These are phyloP conservation scores for Eristalis pertinax DNA, from an alignment of 2,888 invertebrate genomes.

Conservation along the genomic window DNA sequence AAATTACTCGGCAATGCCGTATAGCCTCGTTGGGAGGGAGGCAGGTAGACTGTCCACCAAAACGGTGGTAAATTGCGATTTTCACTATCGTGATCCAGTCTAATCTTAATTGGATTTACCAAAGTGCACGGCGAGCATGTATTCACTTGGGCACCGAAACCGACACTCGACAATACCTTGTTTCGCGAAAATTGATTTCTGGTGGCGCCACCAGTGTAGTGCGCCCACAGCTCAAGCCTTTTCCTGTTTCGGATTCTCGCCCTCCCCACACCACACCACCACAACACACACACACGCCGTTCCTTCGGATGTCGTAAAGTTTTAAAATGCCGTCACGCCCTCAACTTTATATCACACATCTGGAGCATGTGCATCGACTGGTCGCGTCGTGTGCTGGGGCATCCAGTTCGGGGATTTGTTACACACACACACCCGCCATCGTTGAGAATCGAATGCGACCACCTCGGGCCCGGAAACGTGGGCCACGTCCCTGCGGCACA, in stretches of 20 bases:
- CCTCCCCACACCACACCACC: too few species aligned
- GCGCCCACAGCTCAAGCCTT: neutral
- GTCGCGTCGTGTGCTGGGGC: neutral
- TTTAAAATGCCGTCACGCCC: constrained; percentile 6
- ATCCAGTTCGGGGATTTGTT: neutral
- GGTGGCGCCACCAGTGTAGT: neutral
- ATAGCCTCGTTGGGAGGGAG: neutral
- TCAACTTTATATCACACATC: constrained; percentile 1
- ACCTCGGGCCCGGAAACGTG: too few species aligned
- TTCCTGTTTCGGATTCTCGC: neutral
- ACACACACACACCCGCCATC: neutral
- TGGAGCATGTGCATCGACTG: neutral
- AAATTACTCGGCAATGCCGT: neutral
- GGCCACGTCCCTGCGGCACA: constrained; percentile 25
- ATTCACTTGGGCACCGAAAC: neutral
- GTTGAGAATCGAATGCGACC: neutral
- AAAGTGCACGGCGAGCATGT: neutral
- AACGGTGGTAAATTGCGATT: neutral
- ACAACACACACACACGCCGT: neutral
- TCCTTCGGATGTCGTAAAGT: neutral
- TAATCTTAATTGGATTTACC: neutral
- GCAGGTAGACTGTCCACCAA: neutral
- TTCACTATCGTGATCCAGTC: neutral
- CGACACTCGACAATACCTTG: neutral
- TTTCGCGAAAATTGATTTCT: neutral